Evolutionary conservation across 1,140 invertebrate species (phyloP).

Genomic region (Copidosoma floridanum): DNA sequence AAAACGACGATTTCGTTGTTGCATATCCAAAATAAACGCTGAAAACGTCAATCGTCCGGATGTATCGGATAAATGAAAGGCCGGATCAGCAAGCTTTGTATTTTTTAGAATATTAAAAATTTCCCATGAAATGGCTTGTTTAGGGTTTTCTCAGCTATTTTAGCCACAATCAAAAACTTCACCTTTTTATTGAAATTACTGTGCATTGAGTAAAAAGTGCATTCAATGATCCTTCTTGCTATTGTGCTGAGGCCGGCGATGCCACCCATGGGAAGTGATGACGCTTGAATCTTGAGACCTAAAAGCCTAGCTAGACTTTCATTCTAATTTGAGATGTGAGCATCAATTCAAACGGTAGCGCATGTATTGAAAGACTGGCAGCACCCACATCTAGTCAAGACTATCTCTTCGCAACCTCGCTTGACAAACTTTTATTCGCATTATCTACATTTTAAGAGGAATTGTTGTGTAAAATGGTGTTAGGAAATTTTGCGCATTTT

Average conservation of each 20-base stretch:
- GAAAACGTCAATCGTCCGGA: too few relatives aligned
- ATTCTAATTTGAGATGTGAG: too few relatives aligned
- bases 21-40: too few relatives aligned
- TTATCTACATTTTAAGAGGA: too few relatives aligned
- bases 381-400: too few relatives aligned
- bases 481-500: too few relatives aligned
- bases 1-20: conserved; percentile 3
- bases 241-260: background rate
- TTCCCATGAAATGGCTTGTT: background rate
- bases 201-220: background rate
- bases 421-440: too few relatives aligned
- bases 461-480: too few relatives aligned
- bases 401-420: too few relatives aligned
- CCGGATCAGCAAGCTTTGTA: background rate
- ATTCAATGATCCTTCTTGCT: background rate
- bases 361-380: too few relatives aligned
- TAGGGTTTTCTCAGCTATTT: background rate
- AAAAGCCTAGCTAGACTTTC: conserved; percentile 1
- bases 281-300: background rate
- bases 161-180: background rate
- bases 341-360: too few relatives aligned
- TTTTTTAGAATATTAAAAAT: background rate
- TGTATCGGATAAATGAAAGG: background rate
- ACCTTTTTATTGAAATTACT: background rate
- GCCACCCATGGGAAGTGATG: background rate